Evolutionary conservation across 2,888 invertebrate species (phyloP).

Genomic region (Machimus atricapillus): DNA sequence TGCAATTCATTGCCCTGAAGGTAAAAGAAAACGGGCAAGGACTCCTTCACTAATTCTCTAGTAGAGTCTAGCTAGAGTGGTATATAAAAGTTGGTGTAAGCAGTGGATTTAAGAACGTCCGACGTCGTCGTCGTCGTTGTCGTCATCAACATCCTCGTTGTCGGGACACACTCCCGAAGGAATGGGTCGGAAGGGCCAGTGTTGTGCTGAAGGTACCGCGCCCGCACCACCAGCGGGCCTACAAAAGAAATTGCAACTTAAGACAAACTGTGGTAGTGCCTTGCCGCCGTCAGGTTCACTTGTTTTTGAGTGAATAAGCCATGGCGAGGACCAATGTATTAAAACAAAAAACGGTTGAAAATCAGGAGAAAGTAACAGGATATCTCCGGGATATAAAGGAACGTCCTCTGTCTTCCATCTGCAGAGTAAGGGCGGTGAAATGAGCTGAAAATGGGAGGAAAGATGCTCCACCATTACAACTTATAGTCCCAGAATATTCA

Average conservation of each 20-base stretch:
- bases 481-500: background rate
- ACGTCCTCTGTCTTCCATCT: background rate
- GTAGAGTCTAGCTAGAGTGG: background rate
- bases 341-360: background rate
- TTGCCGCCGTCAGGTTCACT: background rate
- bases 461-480: background rate
- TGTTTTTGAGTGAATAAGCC: background rate
- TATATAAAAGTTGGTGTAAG: background rate
- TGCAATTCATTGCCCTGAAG: background rate
- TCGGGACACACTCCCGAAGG: background rate
- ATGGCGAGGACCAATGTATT: background rate
- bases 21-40: background rate
- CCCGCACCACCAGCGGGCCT: background rate
- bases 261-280: background rate
- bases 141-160: background rate
- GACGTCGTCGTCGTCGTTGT: background rate
- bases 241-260: constrained; percentile 18
- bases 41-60: background rate
- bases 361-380: constrained; percentile 9
- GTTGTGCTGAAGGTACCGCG: background rate
- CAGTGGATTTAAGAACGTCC: background rate
- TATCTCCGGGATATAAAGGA: background rate
- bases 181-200: background rate
- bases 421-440: background rate
- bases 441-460: constrained; percentile 1